Conservation (phyloP, 2,113 vertebrate species). For the Paraplagusia blochii region DNA sequence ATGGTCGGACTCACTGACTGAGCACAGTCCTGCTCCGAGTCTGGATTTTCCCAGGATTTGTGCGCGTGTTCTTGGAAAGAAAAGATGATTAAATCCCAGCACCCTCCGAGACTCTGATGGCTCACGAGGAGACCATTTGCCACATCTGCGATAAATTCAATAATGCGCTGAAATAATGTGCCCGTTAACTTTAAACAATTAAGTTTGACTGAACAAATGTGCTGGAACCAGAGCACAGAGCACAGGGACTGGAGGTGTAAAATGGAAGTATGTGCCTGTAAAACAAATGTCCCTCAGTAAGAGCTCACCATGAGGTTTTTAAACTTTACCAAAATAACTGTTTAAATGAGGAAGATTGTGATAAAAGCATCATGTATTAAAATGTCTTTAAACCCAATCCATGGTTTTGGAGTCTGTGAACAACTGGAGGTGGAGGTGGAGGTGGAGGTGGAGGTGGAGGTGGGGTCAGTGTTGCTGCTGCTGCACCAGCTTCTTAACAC, state of each 20-base stretch:
- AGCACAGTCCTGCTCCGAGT: constrained; percentile 22
- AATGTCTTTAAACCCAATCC: no score
- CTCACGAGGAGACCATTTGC: constrained; percentile 9
- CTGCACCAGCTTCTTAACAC: background rate
- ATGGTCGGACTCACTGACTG: constrained; percentile 83
- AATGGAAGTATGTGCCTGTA: constrained; percentile 15
- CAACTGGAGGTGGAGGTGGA: background rate
- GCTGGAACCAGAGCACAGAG: constrained; percentile 7
- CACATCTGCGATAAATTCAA: constrained; percentile 6
- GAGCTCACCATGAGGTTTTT: background rate
- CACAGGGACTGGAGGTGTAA: constrained; percentile 12
- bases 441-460: background rate
- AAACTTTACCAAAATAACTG: background rate
- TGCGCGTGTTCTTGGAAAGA: constrained; percentile 5
- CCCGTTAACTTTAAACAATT: constrained; percentile 19
- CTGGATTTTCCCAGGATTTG: background rate
- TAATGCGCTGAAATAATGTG: constrained; percentile 28
- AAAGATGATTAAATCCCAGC: constrained; percentile 1
- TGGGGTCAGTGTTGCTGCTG: no score
- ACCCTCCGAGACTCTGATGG: background rate
- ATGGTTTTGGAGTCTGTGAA: no score
- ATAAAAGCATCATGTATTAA: background rate
- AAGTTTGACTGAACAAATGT: constrained; percentile 4
- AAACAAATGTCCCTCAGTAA: background rate
- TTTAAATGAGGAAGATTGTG: background rate